Percentiles rank a stretch among this genome's conserved stretches.
phyloP scores from a whole-genome alignment of 2,113 vertebrate genomes.

The Hemiprocne comata region DNA sequence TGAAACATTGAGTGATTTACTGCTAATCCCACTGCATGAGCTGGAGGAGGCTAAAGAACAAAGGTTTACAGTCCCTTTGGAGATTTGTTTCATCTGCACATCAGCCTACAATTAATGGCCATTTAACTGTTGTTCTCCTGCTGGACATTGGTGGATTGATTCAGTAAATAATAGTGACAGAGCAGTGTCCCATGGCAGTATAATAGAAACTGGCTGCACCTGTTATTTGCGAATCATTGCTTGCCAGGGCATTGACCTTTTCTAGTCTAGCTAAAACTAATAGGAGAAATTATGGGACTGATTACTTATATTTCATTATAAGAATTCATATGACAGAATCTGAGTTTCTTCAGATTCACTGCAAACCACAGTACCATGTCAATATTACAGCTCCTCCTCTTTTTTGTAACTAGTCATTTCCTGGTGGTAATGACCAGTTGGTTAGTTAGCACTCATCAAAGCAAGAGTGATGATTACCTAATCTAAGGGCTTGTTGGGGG shows the following conservation, averaged over 20 bases:
- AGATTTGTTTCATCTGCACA: slow-evolving; percentile 84
- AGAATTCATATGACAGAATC: slow-evolving; percentile 10
- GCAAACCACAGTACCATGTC: not conserved
- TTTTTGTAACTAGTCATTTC: not conserved
- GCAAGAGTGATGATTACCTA: not conserved
- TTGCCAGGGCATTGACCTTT: slow-evolving; percentile 80
- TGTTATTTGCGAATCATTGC: slow-evolving; percentile 82
- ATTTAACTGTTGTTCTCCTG: slow-evolving; percentile 84
- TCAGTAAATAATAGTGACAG: slow-evolving; percentile 87
- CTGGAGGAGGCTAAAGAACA: slow-evolving; percentile 78
- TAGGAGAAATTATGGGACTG: slow-evolving; percentile 73
- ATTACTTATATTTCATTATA: slow-evolving; percentile 63
- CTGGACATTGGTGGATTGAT: slow-evolving; percentile 85
- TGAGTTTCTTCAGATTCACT: slow-evolving; percentile 21
- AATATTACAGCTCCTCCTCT: not conserved
- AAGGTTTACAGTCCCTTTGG: slow-evolving; percentile 82
- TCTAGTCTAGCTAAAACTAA: slow-evolving; percentile 76
- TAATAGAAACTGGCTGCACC: slow-evolving; percentile 78
- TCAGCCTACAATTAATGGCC: slow-evolving; percentile 84
- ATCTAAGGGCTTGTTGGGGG: not conserved
- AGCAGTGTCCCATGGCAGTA: slow-evolving; percentile 74
- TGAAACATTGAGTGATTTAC: slow-evolving; percentile 75
- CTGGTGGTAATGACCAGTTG: not conserved
- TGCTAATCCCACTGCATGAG: slow-evolving; percentile 68
- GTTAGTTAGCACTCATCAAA: not conserved